A percentile compares a stretch with the other conserved stretches of the same genome.
phyloP scores from a whole-genome alignment of 2,888 invertebrate species.

The Pollenia labialis region DNA sequence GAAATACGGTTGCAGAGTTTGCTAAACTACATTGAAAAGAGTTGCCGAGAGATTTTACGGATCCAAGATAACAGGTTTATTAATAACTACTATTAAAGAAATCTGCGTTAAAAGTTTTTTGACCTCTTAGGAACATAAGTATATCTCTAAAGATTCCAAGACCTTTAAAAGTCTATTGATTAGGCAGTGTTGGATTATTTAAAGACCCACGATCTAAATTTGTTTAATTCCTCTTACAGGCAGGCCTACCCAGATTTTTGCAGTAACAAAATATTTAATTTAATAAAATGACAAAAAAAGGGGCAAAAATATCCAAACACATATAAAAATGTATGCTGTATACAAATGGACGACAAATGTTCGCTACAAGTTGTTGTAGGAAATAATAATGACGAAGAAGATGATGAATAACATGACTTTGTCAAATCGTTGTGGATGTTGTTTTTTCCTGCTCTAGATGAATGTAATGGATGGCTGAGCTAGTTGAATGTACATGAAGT shows the following conservation, averaged over 20 bases:
- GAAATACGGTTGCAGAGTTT: too few relatives aligned
- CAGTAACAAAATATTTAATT: slow-evolving; percentile 38
- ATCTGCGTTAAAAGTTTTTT: too few relatives aligned
- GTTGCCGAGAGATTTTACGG: too few relatives aligned
- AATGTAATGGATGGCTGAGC: slow-evolving; percentile 39
- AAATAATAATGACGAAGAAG: slow-evolving; percentile 48
- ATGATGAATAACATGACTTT: slow-evolving; percentile 67
- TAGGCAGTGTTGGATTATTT: too few relatives aligned
- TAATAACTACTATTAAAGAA: too few relatives aligned
- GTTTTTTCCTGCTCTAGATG: background rate
- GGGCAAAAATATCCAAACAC: slow-evolving; percentile 6
- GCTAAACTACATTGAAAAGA: too few relatives aligned
- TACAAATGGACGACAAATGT: slow-evolving; percentile 27
- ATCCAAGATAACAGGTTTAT: too few relatives aligned
- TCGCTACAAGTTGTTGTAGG: slow-evolving; percentile 17
- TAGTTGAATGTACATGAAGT: slow-evolving; percentile 28
- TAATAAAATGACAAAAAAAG: slow-evolving; percentile 32
- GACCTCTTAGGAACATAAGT: too few relatives aligned
- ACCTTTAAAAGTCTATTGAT: too few relatives aligned
- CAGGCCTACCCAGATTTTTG: background rate
- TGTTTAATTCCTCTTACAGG: background rate
- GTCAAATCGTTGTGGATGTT: slow-evolving; percentile 58
- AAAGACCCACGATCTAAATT: too few relatives aligned
- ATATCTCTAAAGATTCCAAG: too few relatives aligned
- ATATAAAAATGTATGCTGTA: background rate